These are phyloP conservation scores for Dryadula phaetusa DNA, from an alignment of 2,888 invertebrate species.

Conservation along the genomic window DNA sequence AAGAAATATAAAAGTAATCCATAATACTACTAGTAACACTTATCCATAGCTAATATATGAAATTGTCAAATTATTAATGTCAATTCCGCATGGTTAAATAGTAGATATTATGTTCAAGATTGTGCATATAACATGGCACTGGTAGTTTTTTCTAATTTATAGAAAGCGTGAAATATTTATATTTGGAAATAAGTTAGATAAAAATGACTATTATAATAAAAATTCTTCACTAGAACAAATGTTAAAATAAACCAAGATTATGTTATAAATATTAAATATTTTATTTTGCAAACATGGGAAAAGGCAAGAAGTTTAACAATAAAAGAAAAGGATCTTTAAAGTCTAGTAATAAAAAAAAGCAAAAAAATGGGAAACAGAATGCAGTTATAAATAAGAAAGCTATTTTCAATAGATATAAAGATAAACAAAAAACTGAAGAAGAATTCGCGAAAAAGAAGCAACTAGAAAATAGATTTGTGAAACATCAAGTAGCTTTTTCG, in stretches of 20 bases:
- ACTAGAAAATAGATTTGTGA: slow-evolving; percentile 65
- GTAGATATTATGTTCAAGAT: too few relatives aligned
- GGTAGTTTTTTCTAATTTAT: too few relatives aligned
- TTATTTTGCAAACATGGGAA: slow-evolving; percentile 56
- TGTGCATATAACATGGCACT: too few relatives aligned
- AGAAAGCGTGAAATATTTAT: too few relatives aligned
- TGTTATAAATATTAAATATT: not conserved
- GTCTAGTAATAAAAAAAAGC: slow-evolving; percentile 59
- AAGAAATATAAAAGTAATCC: too few relatives aligned
- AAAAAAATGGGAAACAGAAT: slow-evolving; percentile 56
- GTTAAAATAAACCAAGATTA: not conserved
- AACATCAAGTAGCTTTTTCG: slow-evolving; percentile 67
- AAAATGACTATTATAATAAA: too few relatives aligned
- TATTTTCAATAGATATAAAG: slow-evolving; percentile 78
- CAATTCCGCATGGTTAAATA: not conserved
- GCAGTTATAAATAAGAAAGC: slow-evolving; percentile 71
- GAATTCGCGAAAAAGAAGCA: slow-evolving; percentile 71
- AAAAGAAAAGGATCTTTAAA: slow-evolving; percentile 60
- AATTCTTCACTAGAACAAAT: too few relatives aligned
- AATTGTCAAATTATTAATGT: not conserved
- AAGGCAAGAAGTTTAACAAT: slow-evolving; percentile 56
- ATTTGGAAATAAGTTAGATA: too few relatives aligned
- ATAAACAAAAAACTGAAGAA: slow-evolving; percentile 77
- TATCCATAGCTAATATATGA: too few relatives aligned
- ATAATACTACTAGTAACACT: too few relatives aligned